A percentile compares a stretch with the other conserved stretches of the same genome.
Conservation (phyloP, 2,888 invertebrate genomes). For the Gnatocerus cornutus region DNA sequence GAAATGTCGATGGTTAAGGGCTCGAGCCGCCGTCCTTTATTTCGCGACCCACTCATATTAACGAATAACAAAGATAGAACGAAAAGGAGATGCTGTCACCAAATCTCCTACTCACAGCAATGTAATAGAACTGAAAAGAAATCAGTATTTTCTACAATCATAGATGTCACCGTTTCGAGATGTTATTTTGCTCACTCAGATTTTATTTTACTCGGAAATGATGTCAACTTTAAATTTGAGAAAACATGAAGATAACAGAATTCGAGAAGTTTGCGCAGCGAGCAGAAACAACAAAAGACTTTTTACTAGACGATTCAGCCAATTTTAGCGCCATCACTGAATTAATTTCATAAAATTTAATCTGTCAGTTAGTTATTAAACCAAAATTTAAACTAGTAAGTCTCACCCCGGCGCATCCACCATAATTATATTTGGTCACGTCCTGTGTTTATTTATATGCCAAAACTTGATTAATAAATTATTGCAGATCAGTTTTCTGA, state of each 20-base stretch:
- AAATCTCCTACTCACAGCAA: constrained; percentile 14
- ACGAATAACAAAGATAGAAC: constrained; percentile 43
- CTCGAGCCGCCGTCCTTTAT: constrained; percentile 43
- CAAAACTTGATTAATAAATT: not conserved
- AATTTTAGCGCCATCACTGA: too few species aligned
- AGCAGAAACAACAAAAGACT: too few species aligned
- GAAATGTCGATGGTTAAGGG: constrained; percentile 50
- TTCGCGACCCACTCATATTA: constrained; percentile 39
- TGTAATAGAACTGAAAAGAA: constrained; percentile 4
- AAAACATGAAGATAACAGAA: not conserved
- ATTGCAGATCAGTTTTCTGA: constrained; percentile 2
- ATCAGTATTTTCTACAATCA: constrained; percentile 13
- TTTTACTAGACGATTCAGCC: too few species aligned
- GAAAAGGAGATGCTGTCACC: constrained; percentile 26
- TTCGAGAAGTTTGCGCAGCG: too few species aligned
- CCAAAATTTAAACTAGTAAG: not conserved
- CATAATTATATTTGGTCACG: constrained; percentile 4
- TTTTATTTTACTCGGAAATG: constrained; percentile 1
- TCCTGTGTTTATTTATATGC: constrained; percentile 2
- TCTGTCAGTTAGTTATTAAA: not conserved
- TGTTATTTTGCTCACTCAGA: not conserved
- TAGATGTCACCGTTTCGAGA: constrained; percentile 12
- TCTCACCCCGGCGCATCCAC: not conserved
- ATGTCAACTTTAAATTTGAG: constrained; percentile 2
- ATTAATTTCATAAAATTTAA: not conserved